Percentiles rank a stretch among this genome's conserved stretches.
These are phyloP conservation scores for Bradypodion pumilum DNA, from an alignment of 2,797 vertebrate genomes.

Conservation along the genomic window DNA sequence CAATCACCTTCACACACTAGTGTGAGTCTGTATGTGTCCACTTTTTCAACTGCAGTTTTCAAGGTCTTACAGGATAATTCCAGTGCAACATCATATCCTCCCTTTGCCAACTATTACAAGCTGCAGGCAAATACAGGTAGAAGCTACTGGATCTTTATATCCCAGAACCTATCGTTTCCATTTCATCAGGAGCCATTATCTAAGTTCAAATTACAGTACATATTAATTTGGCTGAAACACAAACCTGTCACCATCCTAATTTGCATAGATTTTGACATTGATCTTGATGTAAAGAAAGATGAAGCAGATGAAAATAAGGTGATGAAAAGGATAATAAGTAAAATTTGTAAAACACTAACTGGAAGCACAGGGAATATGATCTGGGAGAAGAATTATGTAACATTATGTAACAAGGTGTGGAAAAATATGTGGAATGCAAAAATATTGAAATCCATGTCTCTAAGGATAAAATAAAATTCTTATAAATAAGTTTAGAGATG, in stretches of 20 bases:
- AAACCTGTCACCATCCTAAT: not conserved
- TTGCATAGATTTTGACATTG: not conserved
- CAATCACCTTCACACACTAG: not conserved
- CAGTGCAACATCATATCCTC: no score
- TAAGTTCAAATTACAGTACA: not conserved
- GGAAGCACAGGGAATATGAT: no score
- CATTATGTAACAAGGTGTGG: no score
- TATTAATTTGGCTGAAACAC: not conserved
- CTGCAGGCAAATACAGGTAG: not conserved
- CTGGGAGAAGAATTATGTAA: no score
- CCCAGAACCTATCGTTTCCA: not conserved
- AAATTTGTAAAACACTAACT: no score
- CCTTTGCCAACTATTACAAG: not conserved
- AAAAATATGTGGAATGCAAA: no score
- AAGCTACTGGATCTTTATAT: not conserved
- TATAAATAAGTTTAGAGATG: no score
- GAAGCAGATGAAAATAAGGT: no score
- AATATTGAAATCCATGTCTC: no score
- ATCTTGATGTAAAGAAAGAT: not conserved
- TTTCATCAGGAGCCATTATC: not conserved
- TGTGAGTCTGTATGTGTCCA: not conserved
- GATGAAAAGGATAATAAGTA: no score
- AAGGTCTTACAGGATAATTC: not conserved
- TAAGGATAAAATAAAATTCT: no score
- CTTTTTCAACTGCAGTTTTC: not conserved